These are phyloP conservation scores for Phasianus colchicus DNA, from an alignment of 2,113 vertebrate genomes.

Conservation along the genomic window DNA sequence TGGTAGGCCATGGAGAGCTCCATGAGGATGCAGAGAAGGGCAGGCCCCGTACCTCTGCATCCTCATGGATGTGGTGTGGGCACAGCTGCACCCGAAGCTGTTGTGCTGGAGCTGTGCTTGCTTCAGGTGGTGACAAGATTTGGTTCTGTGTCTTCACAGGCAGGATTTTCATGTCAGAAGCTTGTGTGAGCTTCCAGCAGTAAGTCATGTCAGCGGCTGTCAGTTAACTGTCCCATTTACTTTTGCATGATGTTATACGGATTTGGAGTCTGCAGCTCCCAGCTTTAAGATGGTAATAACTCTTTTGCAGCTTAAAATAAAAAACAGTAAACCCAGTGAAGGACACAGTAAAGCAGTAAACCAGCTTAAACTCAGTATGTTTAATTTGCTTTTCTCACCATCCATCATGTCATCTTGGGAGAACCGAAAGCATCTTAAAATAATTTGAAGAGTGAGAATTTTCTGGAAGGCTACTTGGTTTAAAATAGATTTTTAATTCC, in stretches of 20 bases:
- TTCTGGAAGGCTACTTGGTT: conserved; percentile 39
- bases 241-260: conserved; percentile 27
- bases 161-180: conserved; percentile 29
- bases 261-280: conserved; percentile 49
- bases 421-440: conserved; percentile 45
- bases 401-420: conserved; percentile 39
- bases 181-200: not conserved
- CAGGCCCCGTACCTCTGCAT: not conserved
- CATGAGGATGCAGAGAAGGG: not conserved
- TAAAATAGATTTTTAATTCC: conserved; percentile 44
- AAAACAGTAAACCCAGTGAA: conserved; percentile 56
- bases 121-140: not conserved
- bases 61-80: not conserved
- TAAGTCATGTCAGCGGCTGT: conserved; percentile 25
- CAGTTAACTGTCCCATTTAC: conserved; percentile 58
- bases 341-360: conserved; percentile 67
- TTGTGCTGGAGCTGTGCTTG: not conserved
- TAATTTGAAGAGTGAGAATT: conserved; percentile 49
- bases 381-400: conserved; percentile 60
- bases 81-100: not conserved
- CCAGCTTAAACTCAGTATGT: conserved; percentile 59
- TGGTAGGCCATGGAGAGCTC: not conserved
- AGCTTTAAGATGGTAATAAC: conserved; percentile 59
- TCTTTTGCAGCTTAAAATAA: conserved; percentile 65
- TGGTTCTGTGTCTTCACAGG: not conserved